These are phyloP conservation scores for Eupeodes luniger DNA, from an alignment of 2,888 invertebrate genomes.

Conservation along the genomic window DNA sequence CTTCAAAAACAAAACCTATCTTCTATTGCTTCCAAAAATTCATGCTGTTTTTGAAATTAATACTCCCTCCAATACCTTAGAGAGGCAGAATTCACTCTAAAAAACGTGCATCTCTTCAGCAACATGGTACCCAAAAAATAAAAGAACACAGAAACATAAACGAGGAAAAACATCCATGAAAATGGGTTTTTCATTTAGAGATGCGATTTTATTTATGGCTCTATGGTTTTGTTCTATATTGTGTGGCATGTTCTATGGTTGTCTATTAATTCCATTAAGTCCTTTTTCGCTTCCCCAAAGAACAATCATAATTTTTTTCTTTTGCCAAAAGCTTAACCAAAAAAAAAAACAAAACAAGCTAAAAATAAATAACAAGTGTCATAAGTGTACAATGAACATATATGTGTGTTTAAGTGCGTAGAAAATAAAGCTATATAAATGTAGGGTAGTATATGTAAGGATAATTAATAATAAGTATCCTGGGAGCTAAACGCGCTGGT, in stretches of 20 bases:
- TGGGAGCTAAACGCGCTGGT: conserved; percentile 62
- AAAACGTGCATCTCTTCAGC: conserved; percentile 46
- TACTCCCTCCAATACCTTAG: conserved; percentile 37
- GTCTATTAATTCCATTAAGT: conserved; percentile 30
- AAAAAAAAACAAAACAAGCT: conserved; percentile 3
- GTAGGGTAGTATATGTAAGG: conserved; percentile 1
- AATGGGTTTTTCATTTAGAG: conserved; percentile 69
- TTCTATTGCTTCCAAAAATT: conserved; percentile 33
- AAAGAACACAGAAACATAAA: no score
- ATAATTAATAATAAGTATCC: conserved; percentile 70
- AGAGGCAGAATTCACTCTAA: neutral
- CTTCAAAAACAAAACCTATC: conserved; percentile 26
- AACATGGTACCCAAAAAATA: neutral
- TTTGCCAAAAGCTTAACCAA: conserved; percentile 15
- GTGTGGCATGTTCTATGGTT: conserved; percentile 1
- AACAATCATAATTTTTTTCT: conserved; percentile 6
- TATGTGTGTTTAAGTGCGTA: neutral
- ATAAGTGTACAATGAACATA: neutral
- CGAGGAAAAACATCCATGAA: neutral
- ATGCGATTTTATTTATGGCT: conserved; percentile 68
- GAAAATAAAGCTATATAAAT: neutral
- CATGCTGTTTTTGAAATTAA: conserved; percentile 66
- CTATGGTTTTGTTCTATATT: conserved; percentile 43
- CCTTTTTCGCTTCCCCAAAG: conserved; percentile 17
- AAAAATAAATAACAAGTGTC: conserved; percentile 44